These are phyloP conservation scores for Hirtodrosophila cameraria DNA, from an alignment of 2,888 invertebrate genomes.

Conservation along the genomic window DNA sequence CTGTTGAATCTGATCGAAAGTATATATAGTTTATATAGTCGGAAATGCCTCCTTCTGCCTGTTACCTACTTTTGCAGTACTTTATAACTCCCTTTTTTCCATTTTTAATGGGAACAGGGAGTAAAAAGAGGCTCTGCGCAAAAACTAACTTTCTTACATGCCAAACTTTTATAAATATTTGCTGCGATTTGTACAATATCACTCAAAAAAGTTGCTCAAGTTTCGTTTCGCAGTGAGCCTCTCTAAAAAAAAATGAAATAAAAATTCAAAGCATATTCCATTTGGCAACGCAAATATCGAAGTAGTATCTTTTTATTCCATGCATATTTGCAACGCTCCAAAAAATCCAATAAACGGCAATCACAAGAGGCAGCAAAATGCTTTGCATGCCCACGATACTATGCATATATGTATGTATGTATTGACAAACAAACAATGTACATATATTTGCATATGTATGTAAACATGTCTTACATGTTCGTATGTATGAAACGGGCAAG, in stretches of 20 bases:
- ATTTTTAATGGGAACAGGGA: too few species aligned
- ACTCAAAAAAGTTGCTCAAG: slow-evolving; percentile 32
- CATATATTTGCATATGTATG: slow-evolving; percentile 4
- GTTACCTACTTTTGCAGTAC: too few species aligned
- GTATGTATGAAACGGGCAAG: slow-evolving; percentile 21
- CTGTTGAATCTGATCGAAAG: too few species aligned
- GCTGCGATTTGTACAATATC: slow-evolving; percentile 18
- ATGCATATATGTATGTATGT: background rate
- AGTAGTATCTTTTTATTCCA: slow-evolving; percentile 54
- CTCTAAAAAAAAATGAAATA: slow-evolving; percentile 18
- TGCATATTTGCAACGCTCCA: slow-evolving; percentile 77
- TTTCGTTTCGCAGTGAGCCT: slow-evolving; percentile 21
- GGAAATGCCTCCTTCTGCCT: too few species aligned
- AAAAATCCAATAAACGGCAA: slow-evolving; percentile 75
- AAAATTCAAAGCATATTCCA: slow-evolving; percentile 45
- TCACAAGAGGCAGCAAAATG: slow-evolving; percentile 62
- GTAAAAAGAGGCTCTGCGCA: too few species aligned
- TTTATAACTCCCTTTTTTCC: too few species aligned
- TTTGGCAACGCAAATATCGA: slow-evolving; percentile 51
- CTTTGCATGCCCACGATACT: slow-evolving; percentile 47
- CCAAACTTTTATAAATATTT: slow-evolving; percentile 17
- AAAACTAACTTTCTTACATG: background rate
- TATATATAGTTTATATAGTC: too few species aligned
- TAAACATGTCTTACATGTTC: background rate
- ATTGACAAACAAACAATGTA: background rate